Base-by-base conservation (phyloP, 1,140 invertebrate genomes). In the Homarus americanus region DNA sequence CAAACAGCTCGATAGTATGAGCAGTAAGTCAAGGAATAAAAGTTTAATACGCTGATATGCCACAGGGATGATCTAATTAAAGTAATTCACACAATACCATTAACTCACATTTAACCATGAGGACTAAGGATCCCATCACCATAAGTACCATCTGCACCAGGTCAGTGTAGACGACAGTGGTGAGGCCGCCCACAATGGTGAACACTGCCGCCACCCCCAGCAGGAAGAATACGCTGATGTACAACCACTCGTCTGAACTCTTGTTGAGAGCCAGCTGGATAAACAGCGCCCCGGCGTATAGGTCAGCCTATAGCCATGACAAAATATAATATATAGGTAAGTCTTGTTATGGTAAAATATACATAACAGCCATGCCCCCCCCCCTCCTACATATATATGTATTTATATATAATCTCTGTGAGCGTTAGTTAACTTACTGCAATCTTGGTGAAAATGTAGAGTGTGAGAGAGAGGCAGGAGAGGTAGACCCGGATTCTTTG, bases 161-260 rank as follows among this genome's bases (percentile, higher is more conserved):
- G 93, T 96, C 95, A 7, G 95, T 96, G 95, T 95, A 96, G 49
- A 96, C 96, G 7, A 96, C 95, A 82, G 95, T 95, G 7, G 95
- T 95, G 40, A 96, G 93, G 17, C 95, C 95, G 72, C 95, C 94
- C 38, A 93, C 93, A 58, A 95, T 94, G 28, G 95, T 95, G 92
- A 95, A 95, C 9, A 96, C 28, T 2, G 94, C 95, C 2, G 95
- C 95, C 36, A 95, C 94, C 9, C 93, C 93, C 4, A 96, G 93
- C 0, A 96, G 93, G 44, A 95, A 94, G 2, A 94, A 92, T 32
- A 96, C 95, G 40, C 95, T 94, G 17, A 95, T 28, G 93, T 95
- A 96, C 92, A 95, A 49, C 88, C 92, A 92, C 63, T 84, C 88
- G 17, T 36, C 20, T 20, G 78, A 78, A 7, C 53, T 84, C 73